These are phyloP conservation scores for Mamestra configurata DNA, from an alignment of 1,140 invertebrate species.

Conservation along the genomic window DNA sequence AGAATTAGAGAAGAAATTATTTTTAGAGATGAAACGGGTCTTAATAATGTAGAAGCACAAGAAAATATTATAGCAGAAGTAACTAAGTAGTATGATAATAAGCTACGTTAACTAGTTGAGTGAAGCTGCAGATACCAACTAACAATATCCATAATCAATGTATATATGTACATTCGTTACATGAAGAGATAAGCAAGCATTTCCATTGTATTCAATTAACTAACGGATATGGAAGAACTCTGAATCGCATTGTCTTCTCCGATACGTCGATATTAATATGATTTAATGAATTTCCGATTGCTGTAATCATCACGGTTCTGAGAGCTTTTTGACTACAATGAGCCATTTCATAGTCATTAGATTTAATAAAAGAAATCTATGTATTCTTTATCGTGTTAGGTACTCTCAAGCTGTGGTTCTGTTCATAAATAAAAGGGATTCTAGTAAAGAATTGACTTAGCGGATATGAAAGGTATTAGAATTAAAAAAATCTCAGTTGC, in stretches of 20 bases:
- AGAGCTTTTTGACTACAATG: slow-evolving; percentile 49
- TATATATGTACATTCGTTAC: slow-evolving; percentile 51
- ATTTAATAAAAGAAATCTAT: slow-evolving; percentile 11
- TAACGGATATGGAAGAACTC: slow-evolving; percentile 53
- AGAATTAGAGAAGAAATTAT: background rate
- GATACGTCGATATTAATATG: slow-evolving; percentile 54
- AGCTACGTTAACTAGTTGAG: slow-evolving; percentile 12
- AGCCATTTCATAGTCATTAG: slow-evolving; percentile 36
- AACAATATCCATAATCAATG: slow-evolving; percentile 50
- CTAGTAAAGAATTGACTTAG: too few relatives aligned
- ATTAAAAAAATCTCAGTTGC: too few relatives aligned
- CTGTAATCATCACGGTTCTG: slow-evolving; percentile 40
- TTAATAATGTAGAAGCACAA: slow-evolving; percentile 9
- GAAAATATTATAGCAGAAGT: slow-evolving; percentile 17
- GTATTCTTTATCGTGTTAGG: slow-evolving; percentile 25
- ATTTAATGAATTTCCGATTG: slow-evolving; percentile 55
- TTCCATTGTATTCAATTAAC: slow-evolving; percentile 59
- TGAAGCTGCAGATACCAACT: slow-evolving; percentile 26
- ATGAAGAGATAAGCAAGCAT: slow-evolving; percentile 38
- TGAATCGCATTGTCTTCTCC: slow-evolving; percentile 54
- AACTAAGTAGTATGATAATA: slow-evolving; percentile 2
- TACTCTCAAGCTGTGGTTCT: background rate
- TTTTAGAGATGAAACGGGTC: slow-evolving; percentile 24
- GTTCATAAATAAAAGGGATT: background rate
- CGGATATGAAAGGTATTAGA: too few relatives aligned